phyloP scores from a whole-genome alignment of 2,888 invertebrate genomes.

The Rhynchonema sp. region DNA sequence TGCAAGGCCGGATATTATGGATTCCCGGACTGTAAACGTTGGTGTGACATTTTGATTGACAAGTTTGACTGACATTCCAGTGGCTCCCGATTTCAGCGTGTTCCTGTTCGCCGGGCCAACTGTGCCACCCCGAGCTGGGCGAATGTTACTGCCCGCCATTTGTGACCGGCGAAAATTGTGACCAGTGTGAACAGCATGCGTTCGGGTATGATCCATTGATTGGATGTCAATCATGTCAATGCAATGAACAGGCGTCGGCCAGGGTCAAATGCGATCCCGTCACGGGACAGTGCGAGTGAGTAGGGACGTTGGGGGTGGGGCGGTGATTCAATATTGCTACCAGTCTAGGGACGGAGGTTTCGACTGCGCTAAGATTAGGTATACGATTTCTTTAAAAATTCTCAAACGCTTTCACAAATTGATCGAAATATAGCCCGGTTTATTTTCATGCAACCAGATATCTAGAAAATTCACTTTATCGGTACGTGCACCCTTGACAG shows the following conservation, averaged over 20 bases:
- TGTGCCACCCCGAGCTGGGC: slow-evolving; percentile 70
- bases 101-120: slow-evolving; percentile 50
- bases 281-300: slow-evolving; percentile 56
- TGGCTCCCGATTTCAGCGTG: slow-evolving; percentile 31
- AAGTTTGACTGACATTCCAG: too few species aligned
- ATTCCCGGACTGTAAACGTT: slow-evolving; percentile 61
- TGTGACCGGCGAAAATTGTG: slow-evolving; percentile 70
- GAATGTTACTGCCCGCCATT: slow-evolving; percentile 76
- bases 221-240: slow-evolving; percentile 84
- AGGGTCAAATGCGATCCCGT: slow-evolving; percentile 61
- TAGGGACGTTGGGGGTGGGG: too few species aligned
- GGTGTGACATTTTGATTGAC: neutral
- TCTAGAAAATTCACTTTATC: too few species aligned
- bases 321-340: too few species aligned
- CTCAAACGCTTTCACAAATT: too few species aligned
- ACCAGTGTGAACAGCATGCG: slow-evolving; percentile 65
- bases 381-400: too few species aligned
- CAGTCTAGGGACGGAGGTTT: too few species aligned
- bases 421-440: too few species aligned
- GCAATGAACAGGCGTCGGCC: slow-evolving; percentile 58
- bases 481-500: too few species aligned
- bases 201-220: slow-evolving; percentile 79
- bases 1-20: slow-evolving; percentile 79
- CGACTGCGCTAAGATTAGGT: too few species aligned
- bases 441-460: too few species aligned